These are phyloP conservation scores for Aleiodes testaceus DNA, from an alignment of 2,888 invertebrate genomes.

Conservation along the genomic window DNA sequence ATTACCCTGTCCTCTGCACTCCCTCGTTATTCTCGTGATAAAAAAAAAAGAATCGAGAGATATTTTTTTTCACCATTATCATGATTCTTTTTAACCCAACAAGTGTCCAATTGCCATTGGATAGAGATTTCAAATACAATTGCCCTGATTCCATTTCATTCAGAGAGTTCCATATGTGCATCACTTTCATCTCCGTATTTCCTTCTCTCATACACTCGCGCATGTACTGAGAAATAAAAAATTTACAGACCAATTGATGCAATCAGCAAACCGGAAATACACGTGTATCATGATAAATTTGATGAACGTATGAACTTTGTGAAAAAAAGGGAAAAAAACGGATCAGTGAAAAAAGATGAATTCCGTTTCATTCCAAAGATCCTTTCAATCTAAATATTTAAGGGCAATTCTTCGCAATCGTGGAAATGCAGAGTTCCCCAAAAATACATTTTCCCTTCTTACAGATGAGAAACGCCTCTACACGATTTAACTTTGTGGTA, in stretches of 20 bases:
- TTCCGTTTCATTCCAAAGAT: no score
- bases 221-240: background rate
- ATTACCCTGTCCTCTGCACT: slow-evolving; percentile 16
- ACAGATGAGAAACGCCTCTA: background rate
- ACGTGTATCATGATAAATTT: background rate
- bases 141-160: slow-evolving; percentile 31
- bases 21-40: background rate
- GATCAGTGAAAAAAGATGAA: background rate
- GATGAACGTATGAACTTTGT: no score
- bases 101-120: slow-evolving; percentile 28
- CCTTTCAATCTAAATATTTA: background rate
- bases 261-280: slow-evolving; percentile 1
- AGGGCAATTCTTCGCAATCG: no score
- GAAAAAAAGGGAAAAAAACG: background rate
- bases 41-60: background rate
- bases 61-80: slow-evolving; percentile 8
- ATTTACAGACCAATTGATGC: slow-evolving; percentile 11
- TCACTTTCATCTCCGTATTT: background rate
- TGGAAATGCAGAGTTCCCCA: background rate
- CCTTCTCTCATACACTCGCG: no score
- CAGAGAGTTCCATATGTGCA: background rate
- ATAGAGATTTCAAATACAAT: slow-evolving; percentile 27
- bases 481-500: background rate
- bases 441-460: background rate
- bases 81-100: background rate